A percentile compares a stretch with the other conserved stretches of the same genome.
These are phyloP conservation scores for Heliothis virescens DNA, from an alignment of 1,140 invertebrate genomes.

Conservation along the genomic window DNA sequence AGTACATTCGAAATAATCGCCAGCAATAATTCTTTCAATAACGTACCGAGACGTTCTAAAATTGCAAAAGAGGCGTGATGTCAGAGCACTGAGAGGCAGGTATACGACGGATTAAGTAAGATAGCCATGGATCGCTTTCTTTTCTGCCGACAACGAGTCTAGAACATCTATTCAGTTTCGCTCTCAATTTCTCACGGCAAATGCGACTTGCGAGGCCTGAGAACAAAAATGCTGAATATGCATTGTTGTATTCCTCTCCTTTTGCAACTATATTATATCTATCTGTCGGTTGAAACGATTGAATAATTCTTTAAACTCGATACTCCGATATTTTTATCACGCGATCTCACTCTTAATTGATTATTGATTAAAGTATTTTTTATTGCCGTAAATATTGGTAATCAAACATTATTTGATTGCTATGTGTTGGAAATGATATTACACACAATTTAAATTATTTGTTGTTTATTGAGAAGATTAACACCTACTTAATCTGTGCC, in stretches of 20 bases:
- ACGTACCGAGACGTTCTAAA: conserved; percentile 49
- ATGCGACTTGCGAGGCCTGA: conserved; percentile 53
- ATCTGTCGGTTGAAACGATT: background rate
- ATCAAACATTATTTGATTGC: background rate
- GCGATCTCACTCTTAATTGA: conserved; percentile 1
- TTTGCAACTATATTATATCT: background rate
- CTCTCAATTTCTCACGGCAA: conserved; percentile 74
- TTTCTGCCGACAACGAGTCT: conserved; percentile 63
- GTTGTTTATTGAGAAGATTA: background rate
- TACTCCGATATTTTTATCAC: background rate
- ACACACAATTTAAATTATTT: background rate
- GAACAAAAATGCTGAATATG: conserved; percentile 60
- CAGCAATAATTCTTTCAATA: conserved; percentile 36
- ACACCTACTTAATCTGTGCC: background rate
- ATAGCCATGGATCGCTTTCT: conserved; percentile 72
- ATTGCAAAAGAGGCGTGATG: conserved; percentile 54
- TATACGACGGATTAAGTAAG: conserved; percentile 71
- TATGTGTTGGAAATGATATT: background rate
- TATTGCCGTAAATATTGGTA: conserved; percentile 26
- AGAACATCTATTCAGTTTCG: conserved; percentile 63
- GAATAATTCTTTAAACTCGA: background rate
- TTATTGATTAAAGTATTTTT: conserved; percentile 5
- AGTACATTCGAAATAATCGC: conserved; percentile 24
- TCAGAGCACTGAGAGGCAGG: conserved; percentile 53
- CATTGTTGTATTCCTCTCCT: conserved; percentile 59